Base-by-base conservation (phyloP, 2,888 invertebrate species). In the Idaea dimidiata region DNA sequence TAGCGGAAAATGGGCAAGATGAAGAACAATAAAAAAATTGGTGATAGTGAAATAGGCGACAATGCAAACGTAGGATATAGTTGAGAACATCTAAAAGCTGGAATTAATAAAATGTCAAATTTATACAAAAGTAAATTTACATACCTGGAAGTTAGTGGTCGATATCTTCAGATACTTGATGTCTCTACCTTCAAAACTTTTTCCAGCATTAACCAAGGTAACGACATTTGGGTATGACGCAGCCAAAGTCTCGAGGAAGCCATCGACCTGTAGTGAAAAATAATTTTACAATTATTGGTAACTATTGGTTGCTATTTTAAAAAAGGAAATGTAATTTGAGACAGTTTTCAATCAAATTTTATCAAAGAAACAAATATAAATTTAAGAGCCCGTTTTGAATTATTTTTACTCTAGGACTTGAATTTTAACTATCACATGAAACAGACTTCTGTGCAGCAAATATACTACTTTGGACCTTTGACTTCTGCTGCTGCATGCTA, bases 91-190 rank as follows among this genome's bases (percentile, higher is more conserved):
- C 24, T 24, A 3, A 24, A 24, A 24, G 1, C 5, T 43, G 8
- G 14, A 7, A 14, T 14, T 5, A 43, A 10, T 43, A 1, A 43
- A 43, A 43, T 10, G 14, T 0, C 43, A 43, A 14, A 10, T 8
- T 10, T 10, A 14, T 43, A 43, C n/a, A n/a, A n/a, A n/a, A n/a
- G n/a, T n/a, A n/a, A n/a, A 10, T 43, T 8, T 33, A 56, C 62
- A 66, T 63, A 85, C 85, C 78, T 84, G 71, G 59, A 81, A 83
- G 14, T 85, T 84, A 14, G 90, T 84, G 16, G 81, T 88, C 0
- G 94, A 94, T 59, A 95, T 91, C 74, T 93, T 94, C 32, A 94
- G 72, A 58, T 93, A 91, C 62, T 92, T 90, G 60, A 95, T 84
- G 17, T 88, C 81, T 16, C 94, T 88, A 4, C 93, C 93, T 83